Base-by-base conservation (phyloP, 2,888 invertebrate species). In the Drosophila hamatofila region DNA sequence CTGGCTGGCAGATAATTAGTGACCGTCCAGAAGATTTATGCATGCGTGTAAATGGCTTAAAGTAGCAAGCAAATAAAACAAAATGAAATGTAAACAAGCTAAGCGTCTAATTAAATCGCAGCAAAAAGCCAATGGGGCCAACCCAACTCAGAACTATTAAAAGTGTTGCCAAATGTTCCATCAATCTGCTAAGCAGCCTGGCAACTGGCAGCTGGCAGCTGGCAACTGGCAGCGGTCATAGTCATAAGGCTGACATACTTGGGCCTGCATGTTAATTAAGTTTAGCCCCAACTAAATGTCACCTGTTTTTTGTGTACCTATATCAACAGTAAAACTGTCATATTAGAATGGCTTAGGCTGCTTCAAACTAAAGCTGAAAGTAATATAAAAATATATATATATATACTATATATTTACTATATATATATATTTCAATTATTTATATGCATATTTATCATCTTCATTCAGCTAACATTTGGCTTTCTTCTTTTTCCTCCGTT, bases 41-140 rank as follows among this genome's bases (percentile, higher is more conserved):
- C 80, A 73, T 74, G 90, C 78, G 80, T 85, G 80, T 81, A 75
- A 89, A 89, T 78, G 75, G 82, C 89, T 88, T 82, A 80, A 88
- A 85, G 83, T 80, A 46, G 84, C 81, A 69, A 51, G 51, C 74
- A 83, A 83, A 83, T 86, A 83, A 80, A 80, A 60, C 57, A 61
- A 87, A 84, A 85, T 84, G 69, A 75, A 87, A 83, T 81, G 76
- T 73, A 83, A 83, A 83, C 84, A 83, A 67, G 66, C 83, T 83
- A 83, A 81, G 87, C 81, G 68, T 72, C 81, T 83, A 83, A 83
- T 83, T 83, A 83, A 84, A 84, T 89, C 74, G 66, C 81, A 42
- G 60, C 56, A 60, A 57, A 55, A 55, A 64, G 52, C 23, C 35
- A 30, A 49, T 33, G 49, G 48, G 61, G 55, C 59, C 57, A 46